Evolutionary conservation across 2,113 vertebrate species (phyloP).

Genomic region (Oplegnathus fasciatus): DNA sequence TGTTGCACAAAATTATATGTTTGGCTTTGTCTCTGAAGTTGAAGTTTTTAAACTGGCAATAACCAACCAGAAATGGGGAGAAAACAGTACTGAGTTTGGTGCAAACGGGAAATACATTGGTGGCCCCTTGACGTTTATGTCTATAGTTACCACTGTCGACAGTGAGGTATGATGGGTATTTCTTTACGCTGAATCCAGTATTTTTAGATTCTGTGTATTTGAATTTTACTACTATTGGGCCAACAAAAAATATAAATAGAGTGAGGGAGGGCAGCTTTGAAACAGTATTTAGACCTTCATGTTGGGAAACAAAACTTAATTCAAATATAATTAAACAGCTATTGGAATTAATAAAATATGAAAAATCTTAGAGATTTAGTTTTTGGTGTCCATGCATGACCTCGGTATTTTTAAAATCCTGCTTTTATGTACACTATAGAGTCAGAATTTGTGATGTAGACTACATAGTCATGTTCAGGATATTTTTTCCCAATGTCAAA

Average conservation of each 20-base stretch:
- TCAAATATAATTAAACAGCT: not conserved
- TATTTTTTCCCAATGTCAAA: not conserved
- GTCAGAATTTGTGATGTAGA: not conserved
- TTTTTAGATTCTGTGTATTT: not conserved
- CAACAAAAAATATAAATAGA: too few relatives aligned
- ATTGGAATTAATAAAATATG: not conserved
- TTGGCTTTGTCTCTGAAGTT: not conserved
- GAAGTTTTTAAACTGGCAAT: not conserved
- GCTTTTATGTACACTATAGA: not conserved
- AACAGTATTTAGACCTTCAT: not conserved
- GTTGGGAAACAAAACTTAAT: not conserved
- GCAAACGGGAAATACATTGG: not conserved
- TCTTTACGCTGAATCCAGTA: not conserved
- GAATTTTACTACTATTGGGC: too few relatives aligned
- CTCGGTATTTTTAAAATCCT: not conserved
- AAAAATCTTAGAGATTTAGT: not conserved
- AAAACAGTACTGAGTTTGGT: conserved; percentile 1
- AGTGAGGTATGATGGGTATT: not conserved
- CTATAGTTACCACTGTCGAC: not conserved
- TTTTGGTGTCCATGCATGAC: not conserved
- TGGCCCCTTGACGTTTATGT: not conserved
- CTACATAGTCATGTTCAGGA: not conserved
- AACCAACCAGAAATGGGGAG: not conserved
- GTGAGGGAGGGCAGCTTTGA: not conserved
- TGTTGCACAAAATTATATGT: not conserved